Conservation (phyloP, 2,888 invertebrate species). For the Falcaria lacertinaria region DNA sequence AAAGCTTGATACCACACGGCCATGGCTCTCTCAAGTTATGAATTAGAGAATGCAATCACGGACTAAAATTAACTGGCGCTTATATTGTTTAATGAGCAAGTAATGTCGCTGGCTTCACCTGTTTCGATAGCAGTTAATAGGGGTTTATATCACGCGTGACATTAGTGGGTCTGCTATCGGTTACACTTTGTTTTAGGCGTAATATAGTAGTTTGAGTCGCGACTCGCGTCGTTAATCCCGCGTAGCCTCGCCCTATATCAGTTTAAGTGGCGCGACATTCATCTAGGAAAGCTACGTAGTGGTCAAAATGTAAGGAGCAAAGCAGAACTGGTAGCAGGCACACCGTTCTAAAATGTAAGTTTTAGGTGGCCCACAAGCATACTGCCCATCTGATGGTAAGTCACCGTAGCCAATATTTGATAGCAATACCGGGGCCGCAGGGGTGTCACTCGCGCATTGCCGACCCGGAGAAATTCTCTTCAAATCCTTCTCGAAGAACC, state of each 20-base stretch:
- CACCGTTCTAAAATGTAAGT: too few species aligned
- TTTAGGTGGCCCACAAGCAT: too few species aligned
- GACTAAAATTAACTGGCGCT: neutral
- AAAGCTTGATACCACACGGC: constrained; percentile 1
- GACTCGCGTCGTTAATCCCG: constrained; percentile 14
- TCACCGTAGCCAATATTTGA: too few species aligned
- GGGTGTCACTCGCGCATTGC: too few species aligned
- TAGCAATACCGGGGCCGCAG: too few species aligned
- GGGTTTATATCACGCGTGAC: constrained; percentile 30
- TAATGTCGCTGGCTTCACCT: constrained; percentile 18
- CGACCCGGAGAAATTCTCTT: too few species aligned
- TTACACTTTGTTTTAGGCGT: constrained; percentile 40
- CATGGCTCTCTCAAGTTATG: constrained; percentile 8
- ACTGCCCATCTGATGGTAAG: too few species aligned
- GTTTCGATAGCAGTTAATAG: constrained; percentile 37
- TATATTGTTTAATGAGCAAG: neutral
- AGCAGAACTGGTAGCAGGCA: too few species aligned
- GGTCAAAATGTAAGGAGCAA: too few species aligned
- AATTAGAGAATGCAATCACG: neutral
- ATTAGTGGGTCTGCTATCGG: constrained; percentile 34
- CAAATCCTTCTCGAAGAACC: too few species aligned
- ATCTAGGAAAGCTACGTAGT: neutral
- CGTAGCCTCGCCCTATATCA: constrained; percentile 11
- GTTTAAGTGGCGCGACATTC: constrained; percentile 10
- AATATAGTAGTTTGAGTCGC: constrained; percentile 35